Conservation (phyloP, 1,140 invertebrate species). For the Zaprionus lachaisei region DNA sequence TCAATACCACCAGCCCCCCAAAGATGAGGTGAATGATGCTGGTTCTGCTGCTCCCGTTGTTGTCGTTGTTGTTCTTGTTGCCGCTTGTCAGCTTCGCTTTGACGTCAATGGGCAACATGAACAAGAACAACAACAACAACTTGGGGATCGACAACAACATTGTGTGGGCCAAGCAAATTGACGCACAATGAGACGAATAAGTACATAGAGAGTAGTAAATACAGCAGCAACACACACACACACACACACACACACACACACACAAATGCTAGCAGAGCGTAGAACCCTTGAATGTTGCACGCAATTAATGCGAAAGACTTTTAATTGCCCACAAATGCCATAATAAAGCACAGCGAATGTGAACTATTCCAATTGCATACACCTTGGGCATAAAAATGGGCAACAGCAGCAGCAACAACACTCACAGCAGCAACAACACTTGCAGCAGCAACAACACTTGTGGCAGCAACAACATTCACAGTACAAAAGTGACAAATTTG, state of each 20-base stretch:
- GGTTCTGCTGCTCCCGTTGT: background rate
- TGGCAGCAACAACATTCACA: background rate
- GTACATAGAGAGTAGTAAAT: slow-evolving; percentile 44
- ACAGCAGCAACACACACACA: slow-evolving; percentile 15
- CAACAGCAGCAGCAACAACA: slow-evolving; percentile 22
- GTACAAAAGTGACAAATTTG: slow-evolving; percentile 77
- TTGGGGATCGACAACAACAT: slow-evolving; percentile 36
- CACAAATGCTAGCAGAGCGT: background rate
- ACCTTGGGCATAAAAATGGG: slow-evolving; percentile 63
- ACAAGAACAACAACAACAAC: slow-evolving; percentile 57
- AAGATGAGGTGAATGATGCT: slow-evolving; percentile 38
- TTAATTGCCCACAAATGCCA: slow-evolving; percentile 73
- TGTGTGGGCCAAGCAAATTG: slow-evolving; percentile 76
- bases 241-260: background rate
- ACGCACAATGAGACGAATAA: slow-evolving; percentile 63
- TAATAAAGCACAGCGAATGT: slow-evolving; percentile 61
- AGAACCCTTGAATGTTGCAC: slow-evolving; percentile 42
- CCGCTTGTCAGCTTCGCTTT: slow-evolving; percentile 60
- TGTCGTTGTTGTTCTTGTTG: background rate
- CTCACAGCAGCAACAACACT: background rate
- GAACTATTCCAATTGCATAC: slow-evolving; percentile 81
- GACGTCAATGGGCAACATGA: slow-evolving; percentile 76
- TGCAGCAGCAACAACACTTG: background rate
- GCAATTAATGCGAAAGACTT: slow-evolving; percentile 63
- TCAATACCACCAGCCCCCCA: slow-evolving; percentile 68